A percentile compares a stretch with the other conserved stretches of the same genome.
These are phyloP conservation scores for Desmodus rotundus DNA, from an alignment of 2,113 vertebrate genomes.

Conservation along the genomic window DNA sequence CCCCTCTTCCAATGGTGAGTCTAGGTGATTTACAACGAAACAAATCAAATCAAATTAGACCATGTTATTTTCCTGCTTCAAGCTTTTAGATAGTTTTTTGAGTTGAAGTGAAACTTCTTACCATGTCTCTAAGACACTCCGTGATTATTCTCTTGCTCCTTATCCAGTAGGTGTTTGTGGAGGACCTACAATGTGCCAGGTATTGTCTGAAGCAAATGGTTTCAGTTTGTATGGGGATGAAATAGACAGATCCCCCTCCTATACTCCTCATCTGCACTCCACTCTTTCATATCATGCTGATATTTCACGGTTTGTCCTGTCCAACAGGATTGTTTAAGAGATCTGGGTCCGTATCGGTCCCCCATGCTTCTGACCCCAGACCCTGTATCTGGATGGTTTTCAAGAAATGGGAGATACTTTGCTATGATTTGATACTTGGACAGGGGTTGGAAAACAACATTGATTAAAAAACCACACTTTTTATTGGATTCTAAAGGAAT, in stretches of 20 bases:
- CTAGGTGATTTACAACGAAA: neutral
- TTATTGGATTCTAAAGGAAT: slow-evolving; percentile 76
- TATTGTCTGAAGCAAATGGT: neutral
- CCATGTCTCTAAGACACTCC: neutral
- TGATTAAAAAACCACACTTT: slow-evolving; percentile 72
- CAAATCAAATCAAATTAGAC: neutral
- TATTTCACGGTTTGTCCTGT: neutral
- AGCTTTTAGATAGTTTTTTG: neutral
- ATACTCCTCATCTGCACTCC: too few relatives aligned
- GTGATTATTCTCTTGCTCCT: neutral
- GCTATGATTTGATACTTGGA: slow-evolving; percentile 51
- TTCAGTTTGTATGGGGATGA: neutral
- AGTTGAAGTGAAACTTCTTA: neutral
- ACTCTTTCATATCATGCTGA: neutral
- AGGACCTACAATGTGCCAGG: neutral
- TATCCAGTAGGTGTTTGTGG: neutral
- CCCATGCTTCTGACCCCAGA: neutral
- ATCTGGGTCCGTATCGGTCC: accelerated
- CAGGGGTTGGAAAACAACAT: slow-evolving; percentile 66
- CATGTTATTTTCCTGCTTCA: neutral
- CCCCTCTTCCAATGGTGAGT: neutral
- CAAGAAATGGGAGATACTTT: slow-evolving; percentile 5
- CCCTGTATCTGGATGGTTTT: neutral
- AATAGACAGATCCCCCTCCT: neutral
- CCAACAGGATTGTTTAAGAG: neutral